Evolutionary conservation across 2,888 invertebrate species (phyloP), one percentile per base, ranked within the genome.

Genomic region (Junonia oenone): DNA sequence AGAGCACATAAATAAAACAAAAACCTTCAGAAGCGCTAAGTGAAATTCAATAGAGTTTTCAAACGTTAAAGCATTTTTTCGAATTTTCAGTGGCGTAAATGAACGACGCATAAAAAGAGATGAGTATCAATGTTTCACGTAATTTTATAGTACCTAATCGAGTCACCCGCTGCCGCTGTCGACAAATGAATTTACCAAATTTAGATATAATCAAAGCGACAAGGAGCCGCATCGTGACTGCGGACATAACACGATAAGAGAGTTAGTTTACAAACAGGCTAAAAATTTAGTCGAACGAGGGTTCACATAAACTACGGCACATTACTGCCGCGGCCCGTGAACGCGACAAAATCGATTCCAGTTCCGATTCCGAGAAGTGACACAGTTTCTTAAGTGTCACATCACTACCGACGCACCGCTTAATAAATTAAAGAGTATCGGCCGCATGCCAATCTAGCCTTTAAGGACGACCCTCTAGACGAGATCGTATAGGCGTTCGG

Each of bases 301-400:
- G 66, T 63, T 66, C 65, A 76, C 85, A 86, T 90, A 89, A 90
- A 90, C 81, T 81, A 84, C 73, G 67, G 64, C 73, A 85, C 79
- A 76, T 88, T 79, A 90, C 86, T 83, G 90, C 87, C 79, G 8
- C 37, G 37, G 14, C 31, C 31, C 31, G 83, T 76, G 83, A 81
- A 84, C 81, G 76, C 84, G 81, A 84, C 83, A 77, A 83, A 87
- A 87, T 88, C 89, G 87, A 89, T 89, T 87, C 87, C 79, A 72
- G 84, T 85, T 83, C 87, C 84, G 87, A 88, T 90, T 90, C 90
- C 76, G 76, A 85, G 89, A 90, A 90, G 71, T 88, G 88, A 85
- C 87, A 89, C 89, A 90, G 83, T 88, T 88, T 86, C 83, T 87
- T 82, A 81, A 87, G 80, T 88, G 90, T 90, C 89, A 79, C 87